Evolutionary conservation across 2,797 vertebrate species (phyloP).

Genomic region (Semotilus atromaculatus): DNA sequence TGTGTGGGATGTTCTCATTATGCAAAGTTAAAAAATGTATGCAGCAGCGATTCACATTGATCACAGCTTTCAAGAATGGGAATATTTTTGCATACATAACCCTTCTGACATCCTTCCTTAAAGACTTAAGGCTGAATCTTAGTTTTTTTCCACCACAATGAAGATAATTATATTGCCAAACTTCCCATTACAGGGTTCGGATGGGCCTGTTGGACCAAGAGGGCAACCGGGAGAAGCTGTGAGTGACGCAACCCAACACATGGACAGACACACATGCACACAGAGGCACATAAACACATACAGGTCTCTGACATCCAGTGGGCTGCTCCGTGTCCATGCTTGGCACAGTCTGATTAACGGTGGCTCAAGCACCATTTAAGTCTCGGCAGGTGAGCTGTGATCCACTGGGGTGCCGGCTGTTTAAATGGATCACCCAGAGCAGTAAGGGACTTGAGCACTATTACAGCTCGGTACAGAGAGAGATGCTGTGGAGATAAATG

Average conservation of each 20-base stretch:
- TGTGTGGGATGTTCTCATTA: constrained; percentile 52
- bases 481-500: constrained; percentile 42
- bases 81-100: constrained; percentile 61
- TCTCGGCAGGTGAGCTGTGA: constrained; percentile 69
- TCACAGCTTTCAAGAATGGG: constrained; percentile 43
- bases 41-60: constrained; percentile 55
- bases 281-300: not conserved
- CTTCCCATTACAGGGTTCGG: constrained; percentile 78
- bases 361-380: constrained; percentile 71
- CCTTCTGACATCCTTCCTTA: constrained; percentile 22
- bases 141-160: not conserved
- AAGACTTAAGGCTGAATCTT: not conserved
- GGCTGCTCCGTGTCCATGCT: constrained; percentile 40
- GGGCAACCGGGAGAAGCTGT: constrained; percentile 93
- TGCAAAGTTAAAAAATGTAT: constrained; percentile 57
- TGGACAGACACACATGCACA: constrained; percentile 18
- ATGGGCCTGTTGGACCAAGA: constrained; percentile 85
- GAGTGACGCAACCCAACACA: constrained; percentile 69
- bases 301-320: constrained; percentile 3
- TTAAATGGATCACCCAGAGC: constrained; percentile 71
- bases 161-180: not conserved
- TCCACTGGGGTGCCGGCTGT: constrained; percentile 69
- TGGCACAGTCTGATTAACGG: constrained; percentile 69
- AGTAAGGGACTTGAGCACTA: constrained; percentile 64
- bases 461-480: constrained; percentile 51